Percentiles rank a stretch among this genome's conserved stretches.
Conservation (phyloP, 2,888 invertebrate genomes). For the Conops quadrifasciatus region DNA sequence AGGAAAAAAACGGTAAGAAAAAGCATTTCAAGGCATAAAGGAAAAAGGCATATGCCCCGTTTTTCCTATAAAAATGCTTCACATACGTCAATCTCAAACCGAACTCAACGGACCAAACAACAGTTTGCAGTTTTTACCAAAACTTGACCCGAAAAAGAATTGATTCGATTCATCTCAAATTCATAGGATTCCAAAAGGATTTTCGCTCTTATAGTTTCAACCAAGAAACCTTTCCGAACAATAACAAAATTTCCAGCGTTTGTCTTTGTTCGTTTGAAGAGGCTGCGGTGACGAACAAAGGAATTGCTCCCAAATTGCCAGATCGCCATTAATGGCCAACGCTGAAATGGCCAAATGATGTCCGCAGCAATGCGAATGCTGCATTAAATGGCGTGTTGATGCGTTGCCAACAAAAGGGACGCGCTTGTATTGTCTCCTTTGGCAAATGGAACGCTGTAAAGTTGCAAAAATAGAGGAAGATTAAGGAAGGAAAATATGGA, state of each 20-base stretch:
- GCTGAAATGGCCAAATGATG: constrained; percentile 49
- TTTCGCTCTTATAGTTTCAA: neutral
- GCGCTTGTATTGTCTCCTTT: neutral
- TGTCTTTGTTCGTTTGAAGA: constrained; percentile 43
- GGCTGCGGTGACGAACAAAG: constrained; percentile 43
- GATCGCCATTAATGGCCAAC: constrained; percentile 56
- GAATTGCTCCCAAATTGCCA: constrained; percentile 54
- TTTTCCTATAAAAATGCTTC: too few species aligned
- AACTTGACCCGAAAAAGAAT: too few species aligned
- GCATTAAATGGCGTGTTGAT: constrained; percentile 57
- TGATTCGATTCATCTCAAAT: neutral
- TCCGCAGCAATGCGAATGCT: constrained; percentile 30
- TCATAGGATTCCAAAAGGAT: constrained; percentile 12
- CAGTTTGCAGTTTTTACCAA: too few species aligned
- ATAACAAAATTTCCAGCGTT: constrained; percentile 40
- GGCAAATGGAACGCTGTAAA: too few species aligned
- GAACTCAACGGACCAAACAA: too few species aligned
- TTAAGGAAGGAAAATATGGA: too few species aligned
- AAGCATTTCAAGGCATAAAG: too few species aligned
- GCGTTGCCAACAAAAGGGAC: constrained; percentile 53
- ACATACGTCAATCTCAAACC: too few species aligned
- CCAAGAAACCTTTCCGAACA: constrained; percentile 21
- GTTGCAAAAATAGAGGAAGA: too few species aligned
- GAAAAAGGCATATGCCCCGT: too few species aligned
- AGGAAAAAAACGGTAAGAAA: too few species aligned